These are phyloP conservation scores for Formica exsecta DNA, from an alignment of 1,140 invertebrate genomes.

Conservation along the genomic window DNA sequence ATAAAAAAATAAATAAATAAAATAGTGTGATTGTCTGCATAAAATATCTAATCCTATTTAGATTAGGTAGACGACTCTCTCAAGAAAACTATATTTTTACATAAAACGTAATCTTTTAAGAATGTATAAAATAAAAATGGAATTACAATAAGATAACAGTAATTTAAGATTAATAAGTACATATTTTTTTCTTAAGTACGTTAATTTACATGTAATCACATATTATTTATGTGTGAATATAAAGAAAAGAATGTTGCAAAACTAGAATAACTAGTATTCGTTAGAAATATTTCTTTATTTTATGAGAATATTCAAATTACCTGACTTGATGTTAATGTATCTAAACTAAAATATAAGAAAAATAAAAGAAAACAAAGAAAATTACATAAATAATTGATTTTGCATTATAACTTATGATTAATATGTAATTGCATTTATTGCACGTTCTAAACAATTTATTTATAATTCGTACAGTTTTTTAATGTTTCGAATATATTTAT, in stretches of 20 bases:
- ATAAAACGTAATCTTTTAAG: background rate
- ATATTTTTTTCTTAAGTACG: background rate
- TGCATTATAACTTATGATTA: background rate
- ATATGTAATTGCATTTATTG: background rate
- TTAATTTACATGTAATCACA: conserved; percentile 12
- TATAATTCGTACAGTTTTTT: background rate
- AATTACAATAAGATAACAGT: background rate
- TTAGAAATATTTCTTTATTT: conserved; percentile 1
- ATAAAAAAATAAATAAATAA: background rate
- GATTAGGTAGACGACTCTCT: background rate
- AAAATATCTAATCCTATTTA: background rate
- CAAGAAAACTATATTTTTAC: background rate
- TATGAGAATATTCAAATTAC: background rate
- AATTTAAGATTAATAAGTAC: background rate
- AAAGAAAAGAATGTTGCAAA: background rate
- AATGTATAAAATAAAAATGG: background rate
- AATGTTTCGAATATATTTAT: background rate
- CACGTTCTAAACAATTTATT: background rate
- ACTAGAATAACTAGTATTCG: background rate
- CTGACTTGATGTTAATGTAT: background rate
- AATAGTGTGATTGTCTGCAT: background rate
- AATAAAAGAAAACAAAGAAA: background rate
- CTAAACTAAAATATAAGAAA: background rate
- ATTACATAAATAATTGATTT: background rate
- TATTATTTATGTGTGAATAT: background rate